Conservation (phyloP, 1,140 invertebrate genomes). For the Pseudomyrmex flavicornis region DNA sequence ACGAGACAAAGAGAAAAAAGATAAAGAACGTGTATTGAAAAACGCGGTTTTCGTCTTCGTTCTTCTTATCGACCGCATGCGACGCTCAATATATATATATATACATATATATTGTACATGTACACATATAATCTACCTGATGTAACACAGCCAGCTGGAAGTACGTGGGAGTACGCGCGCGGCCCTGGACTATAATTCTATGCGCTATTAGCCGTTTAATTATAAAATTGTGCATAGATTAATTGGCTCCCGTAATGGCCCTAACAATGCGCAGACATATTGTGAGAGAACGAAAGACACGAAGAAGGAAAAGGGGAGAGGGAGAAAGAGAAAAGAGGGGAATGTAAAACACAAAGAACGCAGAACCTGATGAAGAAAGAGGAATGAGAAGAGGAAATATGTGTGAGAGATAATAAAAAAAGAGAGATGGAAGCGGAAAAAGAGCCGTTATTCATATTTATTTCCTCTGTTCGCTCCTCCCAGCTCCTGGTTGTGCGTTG, state of each 20-base stretch:
- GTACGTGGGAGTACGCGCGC: slow-evolving; percentile 82
- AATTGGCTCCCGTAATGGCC: slow-evolving; percentile 84
- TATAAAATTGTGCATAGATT: slow-evolving; percentile 85
- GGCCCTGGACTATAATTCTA: slow-evolving; percentile 84
- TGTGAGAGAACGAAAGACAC: slow-evolving; percentile 62
- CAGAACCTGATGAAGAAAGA: neutral
- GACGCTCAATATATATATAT: neutral
- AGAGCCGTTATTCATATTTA: slow-evolving; percentile 79
- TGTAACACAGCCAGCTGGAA: slow-evolving; percentile 51
- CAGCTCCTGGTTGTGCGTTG: slow-evolving; percentile 69
- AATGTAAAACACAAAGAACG: slow-evolving; percentile 7
- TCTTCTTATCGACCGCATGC: neutral
- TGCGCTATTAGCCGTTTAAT: slow-evolving; percentile 85
- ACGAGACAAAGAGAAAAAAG: slow-evolving; percentile 25
- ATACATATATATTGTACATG: too few species aligned
- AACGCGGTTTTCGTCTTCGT: slow-evolving; percentile 51
- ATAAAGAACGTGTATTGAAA: neutral
- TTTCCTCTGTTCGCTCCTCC: slow-evolving; percentile 74
- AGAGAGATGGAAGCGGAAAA: slow-evolving; percentile 33
- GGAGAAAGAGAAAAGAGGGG: slow-evolving; percentile 24
- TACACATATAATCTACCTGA: slow-evolving; percentile 4
- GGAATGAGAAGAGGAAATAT: slow-evolving; percentile 16
- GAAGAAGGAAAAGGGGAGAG: neutral
- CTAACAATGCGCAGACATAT: slow-evolving; percentile 80
- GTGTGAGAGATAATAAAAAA: slow-evolving; percentile 20